phyloP scores from a whole-genome alignment of 2,113 vertebrate species.

The Crotophaga sulcirostris region DNA sequence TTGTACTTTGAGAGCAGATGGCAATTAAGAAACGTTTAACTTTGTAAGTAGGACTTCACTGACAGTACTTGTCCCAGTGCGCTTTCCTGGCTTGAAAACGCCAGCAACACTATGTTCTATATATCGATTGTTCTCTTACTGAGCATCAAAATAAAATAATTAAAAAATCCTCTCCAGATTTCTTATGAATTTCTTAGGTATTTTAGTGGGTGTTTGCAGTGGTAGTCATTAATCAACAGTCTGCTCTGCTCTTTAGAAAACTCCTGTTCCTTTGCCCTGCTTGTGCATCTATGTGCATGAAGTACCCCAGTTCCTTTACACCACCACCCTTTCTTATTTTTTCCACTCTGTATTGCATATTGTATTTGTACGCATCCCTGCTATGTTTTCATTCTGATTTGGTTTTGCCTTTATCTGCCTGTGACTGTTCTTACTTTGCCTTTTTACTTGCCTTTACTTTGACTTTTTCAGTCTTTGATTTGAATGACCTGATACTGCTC shows the following conservation, averaged over 20 bases:
- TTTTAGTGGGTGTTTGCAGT: neutral
- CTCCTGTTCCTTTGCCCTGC: neutral
- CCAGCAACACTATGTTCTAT: neutral
- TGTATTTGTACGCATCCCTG: neutral
- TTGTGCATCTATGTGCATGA: neutral
- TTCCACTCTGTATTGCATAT: neutral
- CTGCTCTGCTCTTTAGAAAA: neutral
- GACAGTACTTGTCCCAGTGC: neutral
- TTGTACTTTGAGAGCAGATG: neutral
- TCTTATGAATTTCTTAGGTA: neutral
- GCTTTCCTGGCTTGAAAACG: neutral
- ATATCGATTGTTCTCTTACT: neutral
- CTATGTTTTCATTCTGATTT: neutral
- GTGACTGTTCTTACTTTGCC: neutral
- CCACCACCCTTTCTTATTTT: neutral
- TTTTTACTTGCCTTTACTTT: too few relatives aligned
- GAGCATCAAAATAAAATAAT: neutral
- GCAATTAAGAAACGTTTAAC: neutral
- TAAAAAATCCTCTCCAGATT: neutral
- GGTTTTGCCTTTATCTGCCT: neutral
- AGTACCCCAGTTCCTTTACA: neutral
- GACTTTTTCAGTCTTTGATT: neutral
- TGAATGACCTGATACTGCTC: neutral
- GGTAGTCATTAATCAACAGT: neutral
- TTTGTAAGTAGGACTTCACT: neutral